Percentiles rank a stretch among this genome's conserved stretches.
Evolutionary conservation across 2,797 vertebrate species (phyloP).

Genomic region (Microctenopoma lineatum): DNA sequence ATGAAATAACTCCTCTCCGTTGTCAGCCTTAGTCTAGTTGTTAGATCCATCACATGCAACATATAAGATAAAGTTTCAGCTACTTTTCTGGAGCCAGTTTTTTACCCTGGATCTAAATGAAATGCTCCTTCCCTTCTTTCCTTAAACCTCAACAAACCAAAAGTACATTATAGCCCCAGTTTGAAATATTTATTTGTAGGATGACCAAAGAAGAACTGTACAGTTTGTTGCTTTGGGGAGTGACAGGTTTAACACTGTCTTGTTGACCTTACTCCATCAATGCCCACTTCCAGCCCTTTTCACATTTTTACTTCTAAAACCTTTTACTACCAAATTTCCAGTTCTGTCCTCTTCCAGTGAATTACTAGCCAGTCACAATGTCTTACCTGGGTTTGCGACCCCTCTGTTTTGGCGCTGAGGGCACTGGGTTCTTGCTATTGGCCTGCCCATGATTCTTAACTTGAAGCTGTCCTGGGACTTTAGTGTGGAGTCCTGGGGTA

Average conservation of each 20-base stretch:
- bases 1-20: neutral
- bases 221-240: constrained; percentile 3
- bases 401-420: constrained; percentile 78
- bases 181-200: constrained; percentile 18
- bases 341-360: neutral
- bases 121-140: neutral
- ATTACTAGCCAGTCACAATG: neutral
- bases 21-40: too few relatives aligned
- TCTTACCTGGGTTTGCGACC: constrained; percentile 86
- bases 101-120: neutral
- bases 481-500: constrained; percentile 30
- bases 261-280: constrained; percentile 28
- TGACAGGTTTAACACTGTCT: constrained; percentile 35
- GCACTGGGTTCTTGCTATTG: constrained; percentile 63
- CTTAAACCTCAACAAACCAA: neutral
- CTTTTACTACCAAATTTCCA: neutral
- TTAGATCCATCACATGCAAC: constrained; percentile 2
- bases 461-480: constrained; percentile 34
- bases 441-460: constrained; percentile 57
- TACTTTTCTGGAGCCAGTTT: neutral
- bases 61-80: neutral
- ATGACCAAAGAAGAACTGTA: neutral
- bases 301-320: neutral
- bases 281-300: constrained; percentile 7
- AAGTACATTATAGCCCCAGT: neutral